phyloP scores from a whole-genome alignment of 2,888 invertebrate genomes.

The Actias luna region DNA sequence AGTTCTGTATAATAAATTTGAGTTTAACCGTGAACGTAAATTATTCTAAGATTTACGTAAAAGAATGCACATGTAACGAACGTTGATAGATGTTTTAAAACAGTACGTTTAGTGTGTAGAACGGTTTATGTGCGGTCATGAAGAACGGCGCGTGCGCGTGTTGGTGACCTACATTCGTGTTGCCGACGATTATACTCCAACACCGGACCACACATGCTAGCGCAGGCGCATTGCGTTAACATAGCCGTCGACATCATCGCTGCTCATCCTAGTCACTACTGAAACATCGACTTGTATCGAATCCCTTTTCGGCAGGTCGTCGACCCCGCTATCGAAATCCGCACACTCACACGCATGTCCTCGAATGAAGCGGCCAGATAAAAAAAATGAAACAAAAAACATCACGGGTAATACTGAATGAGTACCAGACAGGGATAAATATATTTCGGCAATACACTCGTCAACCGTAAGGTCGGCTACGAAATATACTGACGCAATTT shows the following conservation, averaged over 20 bases:
- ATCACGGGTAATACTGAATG: conserved; percentile 65
- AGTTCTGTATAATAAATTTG: background rate
- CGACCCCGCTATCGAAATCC: conserved; percentile 80
- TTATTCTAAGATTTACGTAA: background rate
- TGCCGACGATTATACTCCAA: conserved; percentile 53
- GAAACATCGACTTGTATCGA: conserved; percentile 66
- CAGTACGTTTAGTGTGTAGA: conserved; percentile 19
- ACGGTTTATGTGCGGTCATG: conserved; percentile 50
- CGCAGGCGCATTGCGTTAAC: conserved; percentile 36
- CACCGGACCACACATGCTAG: conserved; percentile 58
- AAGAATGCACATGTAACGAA: background rate
- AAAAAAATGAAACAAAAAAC: conserved; percentile 74
- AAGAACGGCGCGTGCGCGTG: conserved; percentile 66
- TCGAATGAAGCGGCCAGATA: conserved; percentile 62
- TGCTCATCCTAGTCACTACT: conserved; percentile 56
- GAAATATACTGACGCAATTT: conserved; percentile 82
- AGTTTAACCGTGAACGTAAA: background rate
- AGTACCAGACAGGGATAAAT: conserved; percentile 77
- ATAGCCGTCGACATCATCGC: conserved; percentile 47
- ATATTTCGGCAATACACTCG: conserved; percentile 72
- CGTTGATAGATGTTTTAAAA: conserved; percentile 12
- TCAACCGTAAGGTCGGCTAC: conserved; percentile 74
- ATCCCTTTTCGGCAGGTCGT: conserved; percentile 77
- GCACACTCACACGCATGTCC: conserved; percentile 75
- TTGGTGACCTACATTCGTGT: conserved; percentile 70